Evolutionary conservation across 2,113 vertebrate genomes (phyloP).

Genomic region (Malurus elegans): DNA sequence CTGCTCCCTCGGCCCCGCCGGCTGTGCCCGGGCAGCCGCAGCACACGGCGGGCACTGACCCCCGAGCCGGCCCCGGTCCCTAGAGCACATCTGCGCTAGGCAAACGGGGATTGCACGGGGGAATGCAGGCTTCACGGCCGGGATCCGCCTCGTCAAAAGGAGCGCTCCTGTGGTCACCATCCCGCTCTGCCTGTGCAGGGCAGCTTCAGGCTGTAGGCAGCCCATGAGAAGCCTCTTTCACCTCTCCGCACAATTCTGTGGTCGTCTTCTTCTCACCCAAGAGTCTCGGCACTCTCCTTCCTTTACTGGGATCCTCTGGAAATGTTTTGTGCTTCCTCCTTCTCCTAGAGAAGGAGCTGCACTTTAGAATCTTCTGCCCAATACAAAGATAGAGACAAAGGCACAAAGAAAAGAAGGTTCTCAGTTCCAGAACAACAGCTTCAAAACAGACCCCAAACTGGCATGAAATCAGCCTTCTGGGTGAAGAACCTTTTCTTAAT

Average conservation of each 20-base stretch:
- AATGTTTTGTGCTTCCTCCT: background rate
- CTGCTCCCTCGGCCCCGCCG: background rate
- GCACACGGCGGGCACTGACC: background rate
- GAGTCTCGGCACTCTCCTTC: background rate
- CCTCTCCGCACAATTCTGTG: accelerated
- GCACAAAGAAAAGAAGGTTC: background rate
- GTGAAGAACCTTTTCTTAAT: background rate
- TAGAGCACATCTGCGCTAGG: accelerated
- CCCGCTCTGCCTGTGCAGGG: accelerated
- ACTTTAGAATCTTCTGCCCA: background rate
- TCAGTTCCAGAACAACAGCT: background rate
- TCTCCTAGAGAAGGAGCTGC: background rate
- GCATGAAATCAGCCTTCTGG: background rate
- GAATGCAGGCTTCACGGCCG: accelerated
- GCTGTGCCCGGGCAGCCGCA: accelerated
- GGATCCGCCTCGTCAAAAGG: accelerated
- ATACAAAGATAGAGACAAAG: background rate
- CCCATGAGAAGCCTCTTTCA: accelerated
- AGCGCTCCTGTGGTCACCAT: background rate
- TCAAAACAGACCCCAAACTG: background rate
- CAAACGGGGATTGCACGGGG: accelerated
- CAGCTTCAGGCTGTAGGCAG: background rate
- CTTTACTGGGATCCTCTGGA: background rate
- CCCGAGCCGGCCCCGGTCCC: background rate
- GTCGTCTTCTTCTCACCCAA: background rate